Evolutionary conservation across 2,113 vertebrate genomes (phyloP), one percentile per base, ranked within the genome.

Genomic region (Edolisoma coerulescens): DNA sequence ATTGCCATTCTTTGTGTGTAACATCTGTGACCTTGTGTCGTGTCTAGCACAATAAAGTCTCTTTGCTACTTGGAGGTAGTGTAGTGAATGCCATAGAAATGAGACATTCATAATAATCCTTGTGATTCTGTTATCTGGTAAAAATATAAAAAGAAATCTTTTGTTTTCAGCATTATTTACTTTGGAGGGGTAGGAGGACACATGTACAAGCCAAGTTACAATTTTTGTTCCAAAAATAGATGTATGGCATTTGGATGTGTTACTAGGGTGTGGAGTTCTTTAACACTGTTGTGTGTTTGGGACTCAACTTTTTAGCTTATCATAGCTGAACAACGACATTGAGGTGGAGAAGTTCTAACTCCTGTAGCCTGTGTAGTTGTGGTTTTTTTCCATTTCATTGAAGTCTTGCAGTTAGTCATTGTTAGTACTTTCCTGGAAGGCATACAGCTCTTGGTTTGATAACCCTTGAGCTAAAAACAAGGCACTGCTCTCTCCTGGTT

Each of bases 1-100:
- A 53, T n/a, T 53, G 35, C 30, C 33, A 4, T 86, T 87, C 11
- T 37, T 93, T 57, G 20, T 71, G 42, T 37, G 11, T 85, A 65
- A 82, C 32, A 37, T 87, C 91, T 93, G 77, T 83, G 93, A 53
- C 77, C 81, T 71, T 77, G 82, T 80, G 35, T 80, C 42, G 22
- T 77, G 35, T 87, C 49, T n/a, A 78, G 37, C 53, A 61, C 35
- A 86, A 15, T 49, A 22, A 81, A 52, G 10, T 68, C n/a, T 84
- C 53, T 84, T 57, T 89, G 37, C 56, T 82, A 2, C 47, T 91
- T 94, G 77, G 45, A 89, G 53, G 65, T 61, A 45, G 27, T 22
- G 16, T 52, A 73, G n/a, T 37, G 23, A 85, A 73, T 71, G n/a
- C 59, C 35, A n/a, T 32, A 73, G 56, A 79, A 89, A 64, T 16